Conservation (phyloP, 2,888 invertebrate genomes). For the Clitarchus hookeri region DNA sequence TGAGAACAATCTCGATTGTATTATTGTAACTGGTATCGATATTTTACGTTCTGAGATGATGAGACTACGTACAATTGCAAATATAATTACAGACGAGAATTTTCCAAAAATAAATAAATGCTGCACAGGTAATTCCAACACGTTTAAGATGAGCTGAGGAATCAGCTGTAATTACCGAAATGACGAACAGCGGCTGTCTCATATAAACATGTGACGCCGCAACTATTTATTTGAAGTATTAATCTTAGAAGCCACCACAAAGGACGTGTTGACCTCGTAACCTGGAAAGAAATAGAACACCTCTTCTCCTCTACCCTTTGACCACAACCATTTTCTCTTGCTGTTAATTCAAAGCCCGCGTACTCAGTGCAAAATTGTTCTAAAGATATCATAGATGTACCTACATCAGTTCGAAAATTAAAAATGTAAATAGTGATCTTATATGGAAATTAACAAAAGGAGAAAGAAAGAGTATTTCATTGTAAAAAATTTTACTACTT, state of each 20-base stretch:
- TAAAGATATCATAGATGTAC: background rate
- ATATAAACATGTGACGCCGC: background rate
- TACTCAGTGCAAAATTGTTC: background rate
- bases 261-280: background rate
- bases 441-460: too few species aligned
- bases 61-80: too few species aligned
- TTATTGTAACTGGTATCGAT: too few species aligned
- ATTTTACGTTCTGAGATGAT: too few species aligned
- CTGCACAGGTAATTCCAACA: too few species aligned
- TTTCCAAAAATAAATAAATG: too few species aligned
- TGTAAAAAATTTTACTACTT: too few species aligned
- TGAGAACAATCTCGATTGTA: too few species aligned
- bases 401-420: too few species aligned
- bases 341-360: background rate
- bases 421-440: too few species aligned
- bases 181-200: background rate
- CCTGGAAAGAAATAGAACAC: conserved; percentile 1
- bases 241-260: background rate
- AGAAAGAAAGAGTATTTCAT: too few species aligned
- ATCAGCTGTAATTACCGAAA: background rate
- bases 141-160: background rate
- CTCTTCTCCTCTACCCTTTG: background rate
- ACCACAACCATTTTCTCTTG: background rate
- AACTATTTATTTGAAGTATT: background rate
- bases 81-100: too few species aligned